A percentile compares a stretch with the other conserved stretches of the same genome.
These are phyloP conservation scores for Trachemys scripta DNA, from an alignment of 2,113 vertebrate genomes.

Conservation along the genomic window DNA sequence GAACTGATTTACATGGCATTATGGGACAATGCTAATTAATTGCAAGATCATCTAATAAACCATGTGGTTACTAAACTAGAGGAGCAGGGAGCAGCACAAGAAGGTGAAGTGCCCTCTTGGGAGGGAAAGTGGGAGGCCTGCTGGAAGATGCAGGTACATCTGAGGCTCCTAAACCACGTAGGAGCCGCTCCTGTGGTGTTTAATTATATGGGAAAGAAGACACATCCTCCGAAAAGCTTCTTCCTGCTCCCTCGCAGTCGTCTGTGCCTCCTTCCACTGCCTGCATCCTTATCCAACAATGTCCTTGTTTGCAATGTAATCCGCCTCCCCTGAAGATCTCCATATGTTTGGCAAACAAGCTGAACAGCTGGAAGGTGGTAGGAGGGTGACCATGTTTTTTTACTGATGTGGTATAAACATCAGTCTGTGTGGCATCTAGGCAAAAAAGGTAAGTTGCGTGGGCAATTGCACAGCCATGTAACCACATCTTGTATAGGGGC, in stretches of 20 bases:
- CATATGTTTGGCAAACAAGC: background rate
- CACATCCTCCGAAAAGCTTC: background rate
- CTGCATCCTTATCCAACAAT: background rate
- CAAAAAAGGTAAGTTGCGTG: background rate
- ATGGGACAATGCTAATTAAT: background rate
- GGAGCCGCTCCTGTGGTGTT: background rate
- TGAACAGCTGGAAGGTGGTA: background rate
- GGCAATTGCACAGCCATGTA: background rate
- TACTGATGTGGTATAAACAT: background rate
- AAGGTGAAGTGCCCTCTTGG: background rate
- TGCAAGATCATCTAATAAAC: background rate
- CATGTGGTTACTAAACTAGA: background rate
- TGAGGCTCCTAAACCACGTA: background rate
- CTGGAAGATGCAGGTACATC: background rate
- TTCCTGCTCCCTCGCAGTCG: background rate
- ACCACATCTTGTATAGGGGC: background rate
- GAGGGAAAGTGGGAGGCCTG: background rate
- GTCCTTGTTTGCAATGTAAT: background rate
- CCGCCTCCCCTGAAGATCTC: background rate
- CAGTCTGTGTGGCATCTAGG: rapidly evolving
- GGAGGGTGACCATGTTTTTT: background rate
- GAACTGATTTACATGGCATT: background rate
- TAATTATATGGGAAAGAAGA: background rate
- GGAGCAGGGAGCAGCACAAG: background rate
- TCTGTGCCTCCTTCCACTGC: background rate